Conservation (phyloP, 2,113 vertebrate species). For the Seriola quinqueradiata region DNA sequence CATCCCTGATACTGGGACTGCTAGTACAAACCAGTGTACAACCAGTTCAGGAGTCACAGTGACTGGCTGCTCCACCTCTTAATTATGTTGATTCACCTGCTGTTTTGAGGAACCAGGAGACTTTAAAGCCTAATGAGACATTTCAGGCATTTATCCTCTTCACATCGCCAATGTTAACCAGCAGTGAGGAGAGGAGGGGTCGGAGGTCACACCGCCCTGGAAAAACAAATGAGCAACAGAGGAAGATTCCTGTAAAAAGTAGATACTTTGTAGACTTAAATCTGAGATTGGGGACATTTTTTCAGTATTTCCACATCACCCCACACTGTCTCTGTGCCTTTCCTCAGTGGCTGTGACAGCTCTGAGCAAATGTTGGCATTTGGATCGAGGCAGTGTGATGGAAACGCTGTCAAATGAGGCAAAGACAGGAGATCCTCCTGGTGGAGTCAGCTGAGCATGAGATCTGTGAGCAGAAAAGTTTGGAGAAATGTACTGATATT, state of each 20-base stretch:
- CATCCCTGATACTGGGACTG: too few relatives aligned
- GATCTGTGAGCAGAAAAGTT: conserved; percentile 11
- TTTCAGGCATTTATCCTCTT: too few relatives aligned
- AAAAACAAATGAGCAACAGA: too few relatives aligned
- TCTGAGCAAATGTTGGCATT: conserved; percentile 32
- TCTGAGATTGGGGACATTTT: background rate
- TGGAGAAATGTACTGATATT: background rate
- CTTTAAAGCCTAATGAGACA: too few relatives aligned
- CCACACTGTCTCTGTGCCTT: background rate
- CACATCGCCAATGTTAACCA: too few relatives aligned
- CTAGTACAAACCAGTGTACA: too few relatives aligned
- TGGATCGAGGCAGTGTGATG: conserved; percentile 17
- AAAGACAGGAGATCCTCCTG: conserved; percentile 5
- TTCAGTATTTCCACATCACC: conserved; percentile 5
- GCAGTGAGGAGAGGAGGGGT: too few relatives aligned
- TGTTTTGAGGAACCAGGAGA: too few relatives aligned
- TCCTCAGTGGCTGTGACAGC: conserved; percentile 20
- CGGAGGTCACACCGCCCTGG: too few relatives aligned
- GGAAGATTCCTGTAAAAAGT: background rate
- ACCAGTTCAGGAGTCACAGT: too few relatives aligned
- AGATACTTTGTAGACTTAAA: background rate
- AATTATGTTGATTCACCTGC: too few relatives aligned
- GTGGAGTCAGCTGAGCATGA: conserved; percentile 1
- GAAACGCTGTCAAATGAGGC: conserved; percentile 31
- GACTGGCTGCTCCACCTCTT: too few relatives aligned